Conservation (phyloP, 2,113 vertebrate species). For the Neodon shergylaensis region DNA sequence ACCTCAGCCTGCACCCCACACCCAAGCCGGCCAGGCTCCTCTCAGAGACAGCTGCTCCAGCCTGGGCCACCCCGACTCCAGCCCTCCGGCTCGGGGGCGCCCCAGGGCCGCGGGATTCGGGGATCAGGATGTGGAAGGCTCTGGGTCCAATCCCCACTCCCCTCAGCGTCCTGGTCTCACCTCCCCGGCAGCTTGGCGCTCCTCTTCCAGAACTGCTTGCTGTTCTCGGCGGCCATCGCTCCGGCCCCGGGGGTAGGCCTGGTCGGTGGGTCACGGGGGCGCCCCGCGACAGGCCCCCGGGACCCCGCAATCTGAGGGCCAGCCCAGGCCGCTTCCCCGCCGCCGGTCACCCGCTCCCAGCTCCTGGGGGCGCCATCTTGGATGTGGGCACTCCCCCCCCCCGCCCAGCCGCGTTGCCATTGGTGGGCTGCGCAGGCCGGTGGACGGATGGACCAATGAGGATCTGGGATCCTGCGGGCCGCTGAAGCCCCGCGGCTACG, state of each 20-base stretch:
- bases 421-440: slow-evolving; percentile 83
- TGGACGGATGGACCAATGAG: slow-evolving; percentile 85
- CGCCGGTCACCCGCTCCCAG: slow-evolving; percentile 72
- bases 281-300: slow-evolving; percentile 46
- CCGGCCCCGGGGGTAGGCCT: slow-evolving; percentile 65
- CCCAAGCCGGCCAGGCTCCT: background rate
- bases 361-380: slow-evolving; percentile 92
- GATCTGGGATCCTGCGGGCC: slow-evolving; percentile 2
- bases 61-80: background rate
- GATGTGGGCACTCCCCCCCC: slow-evolving; percentile 71
- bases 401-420: slow-evolving; percentile 79
- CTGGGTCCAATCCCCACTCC: slow-evolving; percentile 53
- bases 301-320: slow-evolving; percentile 74
- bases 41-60: slow-evolving; percentile 44
- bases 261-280: slow-evolving; percentile 64
- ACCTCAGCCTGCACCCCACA: background rate
- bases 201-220: slow-evolving; percentile 96
- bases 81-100: background rate
- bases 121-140: slow-evolving; percentile 27
- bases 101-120: slow-evolving; percentile 34
- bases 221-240: slow-evolving; percentile 94
- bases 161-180: slow-evolving; percentile 83
- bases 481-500: slow-evolving; percentile 18
- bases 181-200: slow-evolving; percentile 95
- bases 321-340: slow-evolving; percentile 78